Percentiles rank a stretch among this genome's conserved stretches.
Conservation (phyloP, 1,140 invertebrate genomes). For the Ctenoplectra terminalis region DNA sequence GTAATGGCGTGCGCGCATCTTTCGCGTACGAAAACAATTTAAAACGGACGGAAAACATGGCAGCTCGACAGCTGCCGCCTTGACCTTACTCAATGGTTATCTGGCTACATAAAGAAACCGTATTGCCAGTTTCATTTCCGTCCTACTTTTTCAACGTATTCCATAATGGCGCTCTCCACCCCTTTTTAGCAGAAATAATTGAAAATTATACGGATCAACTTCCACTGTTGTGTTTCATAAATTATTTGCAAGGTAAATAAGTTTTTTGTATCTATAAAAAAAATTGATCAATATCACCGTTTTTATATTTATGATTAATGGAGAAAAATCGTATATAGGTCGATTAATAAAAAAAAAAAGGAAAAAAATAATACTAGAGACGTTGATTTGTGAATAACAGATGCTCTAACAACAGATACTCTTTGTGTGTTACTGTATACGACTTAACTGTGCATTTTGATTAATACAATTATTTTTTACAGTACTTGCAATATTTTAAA, state of each 20-base stretch:
- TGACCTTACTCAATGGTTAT: slow-evolving; percentile 49
- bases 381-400: no score
- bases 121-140: slow-evolving; percentile 16
- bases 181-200: not conserved
- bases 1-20: slow-evolving; percentile 24
- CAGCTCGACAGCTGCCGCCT: slow-evolving; percentile 39
- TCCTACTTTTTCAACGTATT: not conserved
- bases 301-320: not conserved
- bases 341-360: no score
- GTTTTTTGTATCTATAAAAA: no score
- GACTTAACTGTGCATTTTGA: no score
- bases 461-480: no score
- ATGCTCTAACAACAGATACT: no score
- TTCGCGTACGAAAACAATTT: slow-evolving; percentile 26
- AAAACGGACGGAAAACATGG: slow-evolving; percentile 4
- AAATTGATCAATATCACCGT: no score
- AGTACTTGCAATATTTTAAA: no score
- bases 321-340: no score
- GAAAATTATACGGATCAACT: not conserved
- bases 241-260: no score
- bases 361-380: no score
- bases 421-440: no score
- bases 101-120: slow-evolving; percentile 24
- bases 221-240: not conserved
- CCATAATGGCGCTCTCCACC: not conserved